Evolutionary conservation across 2,113 vertebrate genomes (phyloP).

Genomic region (Phalacrocorax aristotelis): DNA sequence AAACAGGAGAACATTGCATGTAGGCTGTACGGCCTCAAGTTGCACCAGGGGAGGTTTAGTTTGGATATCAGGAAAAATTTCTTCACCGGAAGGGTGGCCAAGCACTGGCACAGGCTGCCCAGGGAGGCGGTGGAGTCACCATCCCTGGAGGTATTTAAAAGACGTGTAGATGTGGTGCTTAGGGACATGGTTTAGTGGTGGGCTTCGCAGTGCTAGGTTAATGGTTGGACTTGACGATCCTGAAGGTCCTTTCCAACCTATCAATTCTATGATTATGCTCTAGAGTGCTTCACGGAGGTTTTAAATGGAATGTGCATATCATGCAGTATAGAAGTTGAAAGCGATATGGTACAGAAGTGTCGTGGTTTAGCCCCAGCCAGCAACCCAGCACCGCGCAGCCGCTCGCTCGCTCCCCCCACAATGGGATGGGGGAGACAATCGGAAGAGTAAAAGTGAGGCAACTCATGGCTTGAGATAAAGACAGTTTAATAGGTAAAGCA

Average conservation of each 20-base stretch:
- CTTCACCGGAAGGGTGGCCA: background rate
- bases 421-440: no score
- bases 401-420: no score
- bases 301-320: background rate
- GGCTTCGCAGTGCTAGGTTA: background rate
- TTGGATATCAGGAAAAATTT: background rate
- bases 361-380: no score
- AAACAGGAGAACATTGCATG: background rate
- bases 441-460: no score
- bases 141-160: background rate
- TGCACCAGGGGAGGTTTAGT: background rate
- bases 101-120: background rate
- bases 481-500: no score
- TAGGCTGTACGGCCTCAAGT: background rate
- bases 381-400: no score
- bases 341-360: background rate
- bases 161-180: background rate
- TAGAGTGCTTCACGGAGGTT: background rate
- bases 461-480: no score
- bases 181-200: background rate
- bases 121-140: background rate
- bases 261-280: background rate
- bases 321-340: background rate
- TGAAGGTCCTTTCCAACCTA: background rate
- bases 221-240: fast-evolving